Conservation (phyloP, 2,888 invertebrate species). For the Trichogramma evanescens region DNA sequence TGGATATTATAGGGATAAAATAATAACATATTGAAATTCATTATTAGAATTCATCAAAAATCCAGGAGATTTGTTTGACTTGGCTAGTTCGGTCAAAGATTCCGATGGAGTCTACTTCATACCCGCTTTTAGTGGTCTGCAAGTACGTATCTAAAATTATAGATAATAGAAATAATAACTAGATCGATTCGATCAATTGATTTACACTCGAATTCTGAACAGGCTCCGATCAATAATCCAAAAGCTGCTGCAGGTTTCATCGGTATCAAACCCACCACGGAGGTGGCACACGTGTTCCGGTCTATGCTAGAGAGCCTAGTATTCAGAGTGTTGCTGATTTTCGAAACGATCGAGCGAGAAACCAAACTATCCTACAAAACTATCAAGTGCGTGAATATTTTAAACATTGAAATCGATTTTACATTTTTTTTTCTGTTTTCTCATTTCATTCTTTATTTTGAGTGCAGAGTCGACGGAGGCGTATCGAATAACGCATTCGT, state of each 20-base stretch:
- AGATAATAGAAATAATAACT: neutral
- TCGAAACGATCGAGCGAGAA: slow-evolving; percentile 65
- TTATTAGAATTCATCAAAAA: slow-evolving; percentile 30
- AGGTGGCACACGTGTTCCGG: slow-evolving; percentile 70
- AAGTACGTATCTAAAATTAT: slow-evolving; percentile 50
- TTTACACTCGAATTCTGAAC: slow-evolving; percentile 20
- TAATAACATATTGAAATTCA: neutral
- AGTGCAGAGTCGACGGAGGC: slow-evolving; percentile 84
- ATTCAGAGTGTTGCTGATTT: slow-evolving; percentile 73
- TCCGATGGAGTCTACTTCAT: slow-evolving; percentile 78
- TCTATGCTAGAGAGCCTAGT: slow-evolving; percentile 81
- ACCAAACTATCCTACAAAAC: slow-evolving; percentile 54
- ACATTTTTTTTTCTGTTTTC: neutral
- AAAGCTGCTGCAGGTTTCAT: slow-evolving; percentile 79
- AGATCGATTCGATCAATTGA: neutral
- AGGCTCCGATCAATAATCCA: slow-evolving; percentile 87
- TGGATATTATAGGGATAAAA: neutral
- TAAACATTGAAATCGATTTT: neutral
- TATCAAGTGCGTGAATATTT: slow-evolving; percentile 52
- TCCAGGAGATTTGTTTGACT: slow-evolving; percentile 58
- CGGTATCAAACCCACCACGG: slow-evolving; percentile 67
- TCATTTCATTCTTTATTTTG: neutral
- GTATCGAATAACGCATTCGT: slow-evolving; percentile 91
- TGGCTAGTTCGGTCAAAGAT: slow-evolving; percentile 63
- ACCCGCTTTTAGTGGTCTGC: slow-evolving; percentile 83